These are phyloP conservation scores for Uria aalge DNA, from an alignment of 2,113 vertebrate species.

Conservation along the genomic window DNA sequence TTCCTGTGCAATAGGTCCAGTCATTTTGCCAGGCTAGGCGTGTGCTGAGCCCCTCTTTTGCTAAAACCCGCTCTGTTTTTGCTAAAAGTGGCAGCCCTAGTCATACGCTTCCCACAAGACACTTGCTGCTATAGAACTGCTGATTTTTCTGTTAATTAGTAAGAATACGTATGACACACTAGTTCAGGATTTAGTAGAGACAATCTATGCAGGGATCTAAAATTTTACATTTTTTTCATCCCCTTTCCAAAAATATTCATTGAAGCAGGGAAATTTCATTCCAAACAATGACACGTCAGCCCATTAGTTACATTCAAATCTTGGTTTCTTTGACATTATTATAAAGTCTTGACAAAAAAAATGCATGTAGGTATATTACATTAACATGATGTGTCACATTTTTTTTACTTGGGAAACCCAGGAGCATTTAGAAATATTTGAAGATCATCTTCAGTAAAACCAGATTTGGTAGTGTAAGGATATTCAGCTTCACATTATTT, in stretches of 20 bases:
- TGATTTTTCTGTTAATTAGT: background rate
- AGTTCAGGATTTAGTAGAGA: background rate
- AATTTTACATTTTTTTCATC: background rate
- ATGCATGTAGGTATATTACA: background rate
- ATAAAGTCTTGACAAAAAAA: background rate
- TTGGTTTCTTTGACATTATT: background rate
- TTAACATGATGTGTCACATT: background rate
- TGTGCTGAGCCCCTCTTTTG: background rate
- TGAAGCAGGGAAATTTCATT: background rate
- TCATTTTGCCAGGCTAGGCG: background rate
- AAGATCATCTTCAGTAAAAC: background rate
- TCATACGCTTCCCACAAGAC: background rate
- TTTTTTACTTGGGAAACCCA: background rate
- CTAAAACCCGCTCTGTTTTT: background rate
- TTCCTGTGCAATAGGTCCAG: background rate
- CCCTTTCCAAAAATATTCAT: background rate
- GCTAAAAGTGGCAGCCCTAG: background rate
- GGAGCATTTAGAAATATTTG: background rate
- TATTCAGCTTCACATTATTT: background rate
- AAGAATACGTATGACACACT: background rate
- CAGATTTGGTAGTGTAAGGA: background rate
- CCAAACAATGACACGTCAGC: background rate
- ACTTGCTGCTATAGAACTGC: background rate
- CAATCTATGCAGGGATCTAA: background rate
- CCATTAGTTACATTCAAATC: background rate